Percentiles rank a stretch among this genome's conserved stretches.
These are phyloP conservation scores for Ennomos erosarius DNA, from an alignment of 2,888 invertebrate species.

Conservation along the genomic window DNA sequence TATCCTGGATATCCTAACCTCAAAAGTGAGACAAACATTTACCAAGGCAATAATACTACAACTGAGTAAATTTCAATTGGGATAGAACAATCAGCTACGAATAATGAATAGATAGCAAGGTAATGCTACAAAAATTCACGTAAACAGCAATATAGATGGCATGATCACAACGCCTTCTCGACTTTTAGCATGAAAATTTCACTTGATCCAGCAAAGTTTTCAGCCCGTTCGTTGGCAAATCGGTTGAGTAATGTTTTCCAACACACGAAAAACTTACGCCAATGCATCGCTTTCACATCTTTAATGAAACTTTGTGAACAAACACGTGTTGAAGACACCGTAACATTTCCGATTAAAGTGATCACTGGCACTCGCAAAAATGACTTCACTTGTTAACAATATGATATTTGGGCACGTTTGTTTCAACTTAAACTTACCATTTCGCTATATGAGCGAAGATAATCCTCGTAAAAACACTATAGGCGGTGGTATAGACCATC, in stretches of 20 bases:
- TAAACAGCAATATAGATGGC: conserved; percentile 28
- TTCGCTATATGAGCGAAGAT: conserved; percentile 79
- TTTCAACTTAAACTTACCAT: conserved; percentile 71
- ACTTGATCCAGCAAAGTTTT: neutral
- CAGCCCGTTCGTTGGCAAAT: neutral
- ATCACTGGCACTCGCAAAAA: conserved; percentile 56
- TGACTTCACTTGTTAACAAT: conserved; percentile 45
- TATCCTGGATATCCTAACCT: conserved; percentile 14
- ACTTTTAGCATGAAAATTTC: neutral
- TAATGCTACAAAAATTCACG: conserved; percentile 1
- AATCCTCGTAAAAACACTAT: conserved; percentile 78
- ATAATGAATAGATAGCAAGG: neutral
- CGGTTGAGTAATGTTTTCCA: conserved; percentile 1
- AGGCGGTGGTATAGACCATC: conserved; percentile 78
- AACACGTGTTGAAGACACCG: conserved; percentile 40
- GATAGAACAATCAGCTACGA: neutral
- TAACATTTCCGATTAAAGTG: conserved; percentile 32
- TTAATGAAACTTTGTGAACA: conserved; percentile 31
- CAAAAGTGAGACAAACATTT: conserved; percentile 12
- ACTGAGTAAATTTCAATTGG: neutral
- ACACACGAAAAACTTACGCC: conserved; percentile 27
- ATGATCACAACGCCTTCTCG: conserved; percentile 11
- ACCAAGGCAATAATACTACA: neutral
- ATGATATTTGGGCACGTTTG: conserved; percentile 44
- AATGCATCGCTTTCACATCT: conserved; percentile 19